phyloP scores from a whole-genome alignment of 2,888 invertebrate species.

The Philonicus albiceps region DNA sequence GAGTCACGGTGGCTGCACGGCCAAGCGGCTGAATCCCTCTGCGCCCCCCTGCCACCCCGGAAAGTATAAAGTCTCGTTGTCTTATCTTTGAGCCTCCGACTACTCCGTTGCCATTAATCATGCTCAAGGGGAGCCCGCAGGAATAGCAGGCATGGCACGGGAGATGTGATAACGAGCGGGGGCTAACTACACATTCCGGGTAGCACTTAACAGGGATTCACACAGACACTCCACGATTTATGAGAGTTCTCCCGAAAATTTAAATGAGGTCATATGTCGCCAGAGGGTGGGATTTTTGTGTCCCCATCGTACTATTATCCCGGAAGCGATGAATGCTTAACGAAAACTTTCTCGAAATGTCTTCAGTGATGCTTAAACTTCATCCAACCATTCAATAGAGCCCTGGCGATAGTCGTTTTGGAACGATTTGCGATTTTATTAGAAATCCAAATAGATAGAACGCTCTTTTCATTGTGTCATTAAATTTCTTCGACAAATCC shows the following conservation, averaged over 20 bases:
- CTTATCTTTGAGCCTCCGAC: background rate
- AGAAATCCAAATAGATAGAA: background rate
- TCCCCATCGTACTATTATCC: background rate
- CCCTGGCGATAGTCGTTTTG: background rate
- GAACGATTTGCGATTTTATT: background rate
- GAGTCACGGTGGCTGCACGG: background rate
- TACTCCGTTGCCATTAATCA: background rate
- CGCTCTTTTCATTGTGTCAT: background rate
- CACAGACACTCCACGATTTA: conserved; percentile 4
- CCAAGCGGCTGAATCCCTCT: background rate
- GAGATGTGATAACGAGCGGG: background rate
- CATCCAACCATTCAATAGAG: background rate
- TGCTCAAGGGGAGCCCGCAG: background rate
- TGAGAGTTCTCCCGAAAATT: background rate
- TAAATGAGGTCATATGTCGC: conserved; percentile 24
- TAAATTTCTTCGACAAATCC: background rate
- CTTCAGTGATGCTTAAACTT: background rate
- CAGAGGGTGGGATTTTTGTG: background rate
- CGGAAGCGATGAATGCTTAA: background rate
- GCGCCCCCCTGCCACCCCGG: background rate
- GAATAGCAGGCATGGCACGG: background rate
- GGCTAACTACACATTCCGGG: background rate
- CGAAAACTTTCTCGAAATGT: background rate
- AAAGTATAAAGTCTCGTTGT: background rate
- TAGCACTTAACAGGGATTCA: conserved; percentile 4